phyloP scores from a whole-genome alignment of 1,140 invertebrate genomes.

The Rhyzopertha dominica region DNA sequence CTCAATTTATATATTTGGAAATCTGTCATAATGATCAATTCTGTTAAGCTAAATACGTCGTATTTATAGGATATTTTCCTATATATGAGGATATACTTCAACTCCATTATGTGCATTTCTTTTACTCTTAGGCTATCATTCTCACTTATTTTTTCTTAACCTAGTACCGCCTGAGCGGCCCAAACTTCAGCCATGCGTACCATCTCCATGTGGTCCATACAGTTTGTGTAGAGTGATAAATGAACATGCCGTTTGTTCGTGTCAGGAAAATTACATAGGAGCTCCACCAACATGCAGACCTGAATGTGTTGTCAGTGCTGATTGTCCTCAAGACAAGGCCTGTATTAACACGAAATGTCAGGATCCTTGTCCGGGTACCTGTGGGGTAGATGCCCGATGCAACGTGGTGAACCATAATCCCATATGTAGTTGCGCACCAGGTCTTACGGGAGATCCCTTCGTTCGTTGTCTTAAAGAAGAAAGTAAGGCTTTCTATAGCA shows the following conservation, averaged over 20 bases:
- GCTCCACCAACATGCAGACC: conserved; percentile 66
- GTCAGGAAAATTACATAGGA: conserved; percentile 61
- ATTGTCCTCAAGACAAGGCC: conserved; percentile 63
- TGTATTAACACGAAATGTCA: conserved; percentile 70
- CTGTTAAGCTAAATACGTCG: too few relatives aligned
- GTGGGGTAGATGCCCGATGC: conserved; percentile 68
- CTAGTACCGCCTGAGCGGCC: conserved; percentile 51
- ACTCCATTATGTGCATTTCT: too few relatives aligned
- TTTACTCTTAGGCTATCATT: too few relatives aligned
- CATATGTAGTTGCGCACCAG: conserved; percentile 65
- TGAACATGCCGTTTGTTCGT: conserved; percentile 66
- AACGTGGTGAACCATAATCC: conserved; percentile 71
- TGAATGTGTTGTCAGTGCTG: conserved; percentile 69
- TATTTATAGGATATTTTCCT: too few relatives aligned
- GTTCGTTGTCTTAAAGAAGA: conserved; percentile 56
- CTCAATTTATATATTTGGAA: too few relatives aligned
- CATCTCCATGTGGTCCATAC: conserved; percentile 66
- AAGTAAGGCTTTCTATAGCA: too few relatives aligned
- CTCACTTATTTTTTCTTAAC: too few relatives aligned
- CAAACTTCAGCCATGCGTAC: conserved; percentile 55
- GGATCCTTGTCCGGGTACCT: conserved; percentile 71
- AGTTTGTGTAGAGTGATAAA: conserved; percentile 62
- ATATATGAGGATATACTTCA: too few relatives aligned
- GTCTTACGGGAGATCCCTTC: conserved; percentile 69
- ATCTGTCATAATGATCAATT: too few relatives aligned